phyloP scores from a whole-genome alignment of 2,113 vertebrate genomes.

The Caretta caretta region DNA sequence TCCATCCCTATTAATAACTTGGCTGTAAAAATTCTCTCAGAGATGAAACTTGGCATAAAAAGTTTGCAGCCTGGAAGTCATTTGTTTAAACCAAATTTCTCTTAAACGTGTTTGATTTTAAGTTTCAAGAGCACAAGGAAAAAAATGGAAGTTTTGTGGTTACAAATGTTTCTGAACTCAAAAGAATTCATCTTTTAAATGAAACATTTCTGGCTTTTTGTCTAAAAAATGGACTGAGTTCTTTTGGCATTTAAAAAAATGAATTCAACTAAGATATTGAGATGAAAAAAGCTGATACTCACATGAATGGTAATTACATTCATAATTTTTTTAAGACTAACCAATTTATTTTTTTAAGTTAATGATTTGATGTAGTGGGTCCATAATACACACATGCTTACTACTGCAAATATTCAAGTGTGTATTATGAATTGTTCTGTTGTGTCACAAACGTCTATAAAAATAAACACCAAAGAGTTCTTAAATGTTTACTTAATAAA shows the following conservation, averaged over 20 bases:
- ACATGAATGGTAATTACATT: constrained; percentile 19
- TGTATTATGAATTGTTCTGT: constrained; percentile 41
- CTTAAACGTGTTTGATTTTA: constrained; percentile 41
- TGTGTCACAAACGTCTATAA: constrained; percentile 65
- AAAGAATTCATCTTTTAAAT: constrained; percentile 44
- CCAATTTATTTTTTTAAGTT: constrained; percentile 32
- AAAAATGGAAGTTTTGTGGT: constrained; percentile 58
- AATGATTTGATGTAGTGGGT: constrained; percentile 55
- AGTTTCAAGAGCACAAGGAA: constrained; percentile 30
- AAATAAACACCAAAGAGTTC: constrained; percentile 58
- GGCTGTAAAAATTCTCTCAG: constrained; percentile 5
- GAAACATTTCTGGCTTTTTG: constrained; percentile 47
- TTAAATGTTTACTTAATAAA: constrained; percentile 69
- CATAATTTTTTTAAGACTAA: constrained; percentile 35
- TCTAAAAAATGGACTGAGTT: constrained; percentile 20
- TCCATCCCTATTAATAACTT: constrained; percentile 12
- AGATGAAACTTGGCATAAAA: constrained; percentile 20
- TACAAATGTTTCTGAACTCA: constrained; percentile 51
- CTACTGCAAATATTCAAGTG: background rate
- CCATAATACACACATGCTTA: background rate
- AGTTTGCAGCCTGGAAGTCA: constrained; percentile 25
- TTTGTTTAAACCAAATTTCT: constrained; percentile 36
- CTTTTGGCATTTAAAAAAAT: constrained; percentile 42
- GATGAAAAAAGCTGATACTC: background rate
- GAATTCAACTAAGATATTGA: constrained; percentile 31